Percentiles rank a stretch among this genome's conserved stretches.
Evolutionary conservation across 2,113 vertebrate species (phyloP).

Genomic region (Antidorcas marsupialis): DNA sequence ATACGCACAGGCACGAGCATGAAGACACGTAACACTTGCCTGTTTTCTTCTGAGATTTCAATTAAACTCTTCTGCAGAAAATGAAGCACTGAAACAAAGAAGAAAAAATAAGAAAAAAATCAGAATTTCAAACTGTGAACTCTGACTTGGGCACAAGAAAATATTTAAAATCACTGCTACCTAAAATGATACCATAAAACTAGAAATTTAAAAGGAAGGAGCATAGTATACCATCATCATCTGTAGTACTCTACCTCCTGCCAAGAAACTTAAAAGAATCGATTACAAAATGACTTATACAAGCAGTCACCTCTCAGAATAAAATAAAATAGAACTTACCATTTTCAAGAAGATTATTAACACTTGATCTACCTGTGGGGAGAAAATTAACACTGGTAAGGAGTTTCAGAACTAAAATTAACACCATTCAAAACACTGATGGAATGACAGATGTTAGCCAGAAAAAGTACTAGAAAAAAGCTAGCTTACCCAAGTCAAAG

Average conservation of each 20-base stretch:
- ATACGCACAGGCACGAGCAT: background rate
- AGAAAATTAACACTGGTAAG: conserved; percentile 20
- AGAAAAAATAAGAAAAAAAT: background rate
- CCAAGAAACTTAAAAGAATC: background rate
- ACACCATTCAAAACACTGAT: background rate
- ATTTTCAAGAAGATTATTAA: conserved; percentile 85
- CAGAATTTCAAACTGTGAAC: background rate
- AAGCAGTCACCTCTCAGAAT: background rate
- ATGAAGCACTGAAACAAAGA: conserved; percentile 84
- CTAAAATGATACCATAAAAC: background rate
- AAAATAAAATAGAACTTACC: conserved; percentile 80
- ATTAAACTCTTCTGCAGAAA: conserved; percentile 87
- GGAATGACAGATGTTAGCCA: background rate
- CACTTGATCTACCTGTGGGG: conserved; percentile 85
- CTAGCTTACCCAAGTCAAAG: conserved; percentile 85
- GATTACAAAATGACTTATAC: background rate
- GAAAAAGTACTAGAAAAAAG: background rate
- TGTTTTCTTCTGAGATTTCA: conserved; percentile 88
- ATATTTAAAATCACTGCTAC: background rate
- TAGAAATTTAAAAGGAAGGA: background rate
- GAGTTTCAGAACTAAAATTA: background rate
- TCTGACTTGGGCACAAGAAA: background rate
- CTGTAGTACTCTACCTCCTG: background rate
- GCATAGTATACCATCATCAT: background rate
- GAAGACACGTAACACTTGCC: conserved; percentile 76